Evolutionary conservation across 1,140 invertebrate genomes (phyloP), one percentile per base, ranked within the genome.

Genomic region (Aphelinus atriplicis): DNA sequence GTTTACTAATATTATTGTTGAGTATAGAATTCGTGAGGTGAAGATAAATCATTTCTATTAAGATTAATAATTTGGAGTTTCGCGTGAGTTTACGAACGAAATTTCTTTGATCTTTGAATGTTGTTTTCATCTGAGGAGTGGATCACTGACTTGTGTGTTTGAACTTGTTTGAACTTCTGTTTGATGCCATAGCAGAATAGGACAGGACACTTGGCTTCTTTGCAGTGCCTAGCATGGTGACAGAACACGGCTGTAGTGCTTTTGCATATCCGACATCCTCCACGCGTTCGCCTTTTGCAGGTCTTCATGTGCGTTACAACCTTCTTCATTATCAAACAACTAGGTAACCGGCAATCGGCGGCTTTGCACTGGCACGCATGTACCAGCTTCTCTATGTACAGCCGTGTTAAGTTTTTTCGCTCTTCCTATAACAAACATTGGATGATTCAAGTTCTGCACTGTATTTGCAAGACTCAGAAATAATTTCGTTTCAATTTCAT

Each of bases 161-260:
- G 92, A n/a, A 91, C 92, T 86, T 99, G 97, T 83, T 96, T 95
- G 75, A 99, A 89, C 87, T 98, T 99, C 82, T 97, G 95, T 86
- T 99, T 98, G 80, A 99, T 98, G 85, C 97, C 98, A 74, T 93
- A 93, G 91, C 98, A 99, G 92, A 99, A 99, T 80, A 98, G 97
- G 83, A 99, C 97, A 72, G 95, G 93, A 90, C 97, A 99, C 88
- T 98, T 98, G 58, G 92, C 93, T 89, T 97, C 96, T 87, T 94
- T 93, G 90, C 98, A 99, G 90, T 98, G 96, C 89, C 99, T 99
- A 3, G 98, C 98, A 87, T 99, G 98, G 88, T 98, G 99, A 88
- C 97, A 98, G 84, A 98, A 99, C 42, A 99, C 88, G 3, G 97
- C 97, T 82, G 99, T 97, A 48, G 99, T 92, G 84, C 99, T 98